These are phyloP conservation scores for Paralinhomoeus sp. DNA, from an alignment of 2,888 invertebrate species.

Conservation along the genomic window DNA sequence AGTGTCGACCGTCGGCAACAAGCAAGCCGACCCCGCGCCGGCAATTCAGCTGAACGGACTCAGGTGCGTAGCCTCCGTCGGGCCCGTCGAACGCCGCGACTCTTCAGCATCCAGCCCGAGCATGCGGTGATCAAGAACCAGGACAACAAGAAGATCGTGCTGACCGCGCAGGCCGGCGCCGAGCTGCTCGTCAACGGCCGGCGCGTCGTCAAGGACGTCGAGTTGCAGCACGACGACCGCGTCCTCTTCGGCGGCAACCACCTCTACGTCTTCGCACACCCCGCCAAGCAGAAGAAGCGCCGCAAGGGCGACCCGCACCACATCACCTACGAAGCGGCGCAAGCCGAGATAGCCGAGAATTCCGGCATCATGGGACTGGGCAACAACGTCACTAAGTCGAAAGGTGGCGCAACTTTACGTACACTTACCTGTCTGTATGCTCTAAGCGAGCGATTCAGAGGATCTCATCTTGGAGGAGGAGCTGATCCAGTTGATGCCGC, in stretches of 20 bases:
- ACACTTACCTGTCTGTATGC: not conserved
- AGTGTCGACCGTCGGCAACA: constrained; percentile 21
- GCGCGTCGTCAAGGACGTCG: constrained; percentile 27
- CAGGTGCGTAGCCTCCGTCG: too few species aligned
- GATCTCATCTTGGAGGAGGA: constrained; percentile 32
- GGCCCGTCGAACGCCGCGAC: too few species aligned
- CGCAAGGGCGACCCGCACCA: constrained; percentile 18
- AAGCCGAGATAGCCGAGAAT: constrained; percentile 34
- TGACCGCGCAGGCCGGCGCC: constrained; percentile 27
- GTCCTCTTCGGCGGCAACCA: constrained; percentile 36
- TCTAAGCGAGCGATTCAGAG: constrained; percentile 7
- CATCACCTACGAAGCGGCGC: constrained; percentile 33
- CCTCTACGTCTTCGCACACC: constrained; percentile 34
- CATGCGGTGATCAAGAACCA: constrained; percentile 30
- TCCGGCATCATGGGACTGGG: constrained; percentile 19
- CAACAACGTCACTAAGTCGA: not conserved
- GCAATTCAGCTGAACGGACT: constrained; percentile 33
- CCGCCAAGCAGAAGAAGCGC: constrained; percentile 21
- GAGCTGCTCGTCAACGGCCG: constrained; percentile 34
- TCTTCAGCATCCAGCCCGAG: constrained; percentile 30
- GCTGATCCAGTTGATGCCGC: constrained; percentile 33
- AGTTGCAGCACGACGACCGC: constrained; percentile 34
- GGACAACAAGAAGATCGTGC: constrained; percentile 17
- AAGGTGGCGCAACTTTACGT: not conserved
- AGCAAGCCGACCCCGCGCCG: constrained; percentile 25